Conservation (phyloP, 2,888 invertebrate species). For the Drosophila yooni region DNA sequence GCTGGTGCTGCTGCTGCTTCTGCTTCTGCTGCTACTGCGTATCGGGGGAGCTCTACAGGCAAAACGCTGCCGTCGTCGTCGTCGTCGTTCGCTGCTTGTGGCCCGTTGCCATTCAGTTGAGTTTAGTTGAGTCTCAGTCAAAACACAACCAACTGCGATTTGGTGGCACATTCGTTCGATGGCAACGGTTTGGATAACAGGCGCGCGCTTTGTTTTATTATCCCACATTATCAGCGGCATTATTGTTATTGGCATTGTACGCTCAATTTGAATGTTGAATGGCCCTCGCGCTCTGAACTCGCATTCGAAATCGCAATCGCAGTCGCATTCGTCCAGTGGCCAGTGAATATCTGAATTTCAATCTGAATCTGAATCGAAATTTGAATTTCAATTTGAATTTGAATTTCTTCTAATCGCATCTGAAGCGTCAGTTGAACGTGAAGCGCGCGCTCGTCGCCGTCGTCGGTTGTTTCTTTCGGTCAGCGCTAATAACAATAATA, state of each 20-base stretch:
- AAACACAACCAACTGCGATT: conserved; percentile 85
- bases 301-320: conserved; percentile 20
- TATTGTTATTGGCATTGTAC: conserved; percentile 81
- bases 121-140: conserved; percentile 81
- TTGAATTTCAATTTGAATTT: conserved; percentile 34
- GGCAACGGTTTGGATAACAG: conserved; percentile 85
- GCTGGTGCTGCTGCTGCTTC: conserved; percentile 16
- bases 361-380: conserved; percentile 24
- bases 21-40: conserved; percentile 28
- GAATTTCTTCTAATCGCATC: conserved; percentile 24
- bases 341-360: conserved; percentile 41
- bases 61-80: conserved; percentile 46
- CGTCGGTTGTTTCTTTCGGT: conserved; percentile 69
- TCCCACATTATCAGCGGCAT: conserved; percentile 83
- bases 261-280: conserved; percentile 62
- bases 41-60: conserved; percentile 64
- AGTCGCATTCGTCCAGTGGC: conserved; percentile 28
- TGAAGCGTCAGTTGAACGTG: conserved; percentile 45
- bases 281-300: conserved; percentile 53
- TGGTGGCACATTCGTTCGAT: conserved; percentile 85
- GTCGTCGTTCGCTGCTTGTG: conserved; percentile 50
- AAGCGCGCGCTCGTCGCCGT: conserved; percentile 63
- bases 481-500: conserved; percentile 62
- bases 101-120: conserved; percentile 67
- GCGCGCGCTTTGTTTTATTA: conserved; percentile 85